phyloP scores from a whole-genome alignment of 1,140 invertebrate genomes.

The Eumaeus atala region DNA sequence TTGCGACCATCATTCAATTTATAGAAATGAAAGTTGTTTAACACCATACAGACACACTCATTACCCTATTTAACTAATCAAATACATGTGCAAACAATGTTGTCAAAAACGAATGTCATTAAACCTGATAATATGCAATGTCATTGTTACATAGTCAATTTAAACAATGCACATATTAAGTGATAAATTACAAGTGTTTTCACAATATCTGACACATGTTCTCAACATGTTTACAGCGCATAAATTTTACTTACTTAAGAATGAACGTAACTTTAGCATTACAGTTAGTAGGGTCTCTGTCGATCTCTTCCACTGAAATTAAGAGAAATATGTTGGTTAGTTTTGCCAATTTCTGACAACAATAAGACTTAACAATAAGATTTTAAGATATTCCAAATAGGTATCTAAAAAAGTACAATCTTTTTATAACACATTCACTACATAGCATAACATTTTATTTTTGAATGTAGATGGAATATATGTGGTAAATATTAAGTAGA shows the following conservation, averaged over 20 bases:
- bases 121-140: not conserved
- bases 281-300: constrained; percentile 61
- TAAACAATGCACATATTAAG: constrained; percentile 2
- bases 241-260: constrained; percentile 13
- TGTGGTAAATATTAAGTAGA: too few species aligned
- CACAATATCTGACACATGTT: not conserved
- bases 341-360: constrained; percentile 5
- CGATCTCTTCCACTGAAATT: constrained; percentile 72
- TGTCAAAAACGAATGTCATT: not conserved
- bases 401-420: too few species aligned
- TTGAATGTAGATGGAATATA: too few species aligned
- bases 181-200: not conserved
- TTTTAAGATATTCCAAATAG: too few species aligned
- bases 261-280: constrained; percentile 13
- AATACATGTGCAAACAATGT: constrained; percentile 1
- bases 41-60: too few species aligned
- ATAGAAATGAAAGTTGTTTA: too few species aligned
- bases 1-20: too few species aligned
- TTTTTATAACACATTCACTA: too few species aligned
- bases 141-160: constrained; percentile 1
- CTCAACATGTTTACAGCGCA: not conserved
- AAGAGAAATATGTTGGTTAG: constrained; percentile 20
- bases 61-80: not conserved
- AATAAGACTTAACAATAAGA: too few species aligned
- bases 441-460: too few species aligned